Evolutionary conservation across 2,113 vertebrate species (phyloP).

Genomic region (Centropus bengalensis): DNA sequence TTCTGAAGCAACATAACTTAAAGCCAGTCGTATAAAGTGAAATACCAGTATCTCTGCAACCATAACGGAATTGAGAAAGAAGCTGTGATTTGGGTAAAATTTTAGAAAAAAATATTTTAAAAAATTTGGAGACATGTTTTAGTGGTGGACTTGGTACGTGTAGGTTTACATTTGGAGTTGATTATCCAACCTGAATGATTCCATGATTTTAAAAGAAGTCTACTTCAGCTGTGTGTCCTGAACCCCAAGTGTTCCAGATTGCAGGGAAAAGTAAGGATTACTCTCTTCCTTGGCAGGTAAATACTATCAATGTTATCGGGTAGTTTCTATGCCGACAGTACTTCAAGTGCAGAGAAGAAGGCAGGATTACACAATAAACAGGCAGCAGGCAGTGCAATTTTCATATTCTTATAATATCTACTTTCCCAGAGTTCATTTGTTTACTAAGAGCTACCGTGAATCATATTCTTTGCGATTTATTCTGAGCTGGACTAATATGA

Average conservation of each 20-base stretch:
- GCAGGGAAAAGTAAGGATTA: not conserved
- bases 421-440: not conserved
- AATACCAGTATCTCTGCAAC: not conserved
- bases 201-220: not conserved
- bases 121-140: not conserved
- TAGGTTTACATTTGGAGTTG: not conserved
- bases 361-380: not conserved
- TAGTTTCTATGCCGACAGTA: not conserved
- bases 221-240: not conserved
- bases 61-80: not conserved
- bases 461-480: not conserved
- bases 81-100: not conserved
- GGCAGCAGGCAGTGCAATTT: not conserved
- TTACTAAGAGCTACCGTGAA: not conserved
- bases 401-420: not conserved
- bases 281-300: not conserved
- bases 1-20: not conserved
- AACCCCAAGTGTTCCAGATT: not conserved
- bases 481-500: not conserved
- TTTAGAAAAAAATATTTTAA: not conserved
- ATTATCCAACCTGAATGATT: not conserved
- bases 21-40: constrained; percentile 15
- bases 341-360: not conserved
- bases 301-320: not conserved
- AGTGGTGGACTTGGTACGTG: not conserved